These are phyloP conservation scores for Dendrolimus kikuchii DNA, from an alignment of 1,140 invertebrate species.

Conservation along the genomic window DNA sequence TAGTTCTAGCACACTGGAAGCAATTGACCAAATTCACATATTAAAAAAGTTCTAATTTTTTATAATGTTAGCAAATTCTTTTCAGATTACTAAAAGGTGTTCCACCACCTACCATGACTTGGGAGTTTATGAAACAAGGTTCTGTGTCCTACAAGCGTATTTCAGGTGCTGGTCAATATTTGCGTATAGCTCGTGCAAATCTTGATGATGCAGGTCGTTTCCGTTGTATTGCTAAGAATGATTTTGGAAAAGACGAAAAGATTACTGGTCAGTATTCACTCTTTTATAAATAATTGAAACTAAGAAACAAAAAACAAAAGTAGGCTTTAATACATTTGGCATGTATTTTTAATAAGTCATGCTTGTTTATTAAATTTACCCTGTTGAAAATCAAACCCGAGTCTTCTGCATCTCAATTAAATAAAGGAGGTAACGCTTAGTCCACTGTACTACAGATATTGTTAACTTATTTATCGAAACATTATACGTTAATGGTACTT, in stretches of 20 bases:
- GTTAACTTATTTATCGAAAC: too few species aligned
- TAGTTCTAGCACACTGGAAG: too few species aligned
- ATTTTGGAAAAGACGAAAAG: background rate
- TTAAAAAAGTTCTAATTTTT: background rate
- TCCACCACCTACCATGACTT: constrained; percentile 1
- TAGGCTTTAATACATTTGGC: too few species aligned
- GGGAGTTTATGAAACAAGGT: constrained; percentile 1
- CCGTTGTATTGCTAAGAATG: background rate
- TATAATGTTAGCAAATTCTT: background rate
- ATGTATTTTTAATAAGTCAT: too few species aligned
- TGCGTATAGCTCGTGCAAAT: background rate
- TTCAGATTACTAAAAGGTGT: constrained; percentile 1
- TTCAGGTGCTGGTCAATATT: background rate
- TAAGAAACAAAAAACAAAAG: too few species aligned
- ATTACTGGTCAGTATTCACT: constrained; percentile 1
- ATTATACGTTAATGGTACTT: background rate
- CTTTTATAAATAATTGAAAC: background rate
- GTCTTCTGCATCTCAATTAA: too few species aligned
- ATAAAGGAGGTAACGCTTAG: too few species aligned
- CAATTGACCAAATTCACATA: too few species aligned
- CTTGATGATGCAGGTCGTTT: constrained; percentile 3
- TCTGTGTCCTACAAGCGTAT: background rate
- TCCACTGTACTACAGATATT: too few species aligned
- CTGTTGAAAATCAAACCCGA: too few species aligned
- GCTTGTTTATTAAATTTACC: too few species aligned